These are phyloP conservation scores for Mycogona germanica DNA, from an alignment of 2,888 invertebrate genomes.

Conservation along the genomic window DNA sequence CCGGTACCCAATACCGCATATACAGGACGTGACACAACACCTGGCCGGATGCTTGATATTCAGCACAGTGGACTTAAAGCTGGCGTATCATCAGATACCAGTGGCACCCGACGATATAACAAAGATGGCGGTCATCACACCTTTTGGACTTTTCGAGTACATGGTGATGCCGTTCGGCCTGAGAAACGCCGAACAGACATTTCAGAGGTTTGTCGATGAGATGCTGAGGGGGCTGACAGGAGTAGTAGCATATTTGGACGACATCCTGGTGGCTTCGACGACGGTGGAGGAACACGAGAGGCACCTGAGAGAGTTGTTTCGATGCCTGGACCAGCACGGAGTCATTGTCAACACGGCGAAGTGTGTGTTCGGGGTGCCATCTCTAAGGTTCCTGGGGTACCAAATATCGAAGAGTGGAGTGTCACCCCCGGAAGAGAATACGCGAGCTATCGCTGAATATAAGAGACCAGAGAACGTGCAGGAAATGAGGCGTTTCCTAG, in stretches of 20 bases:
- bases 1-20: too few relatives aligned
- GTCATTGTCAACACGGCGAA: slow-evolving; percentile 13
- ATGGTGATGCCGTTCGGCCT: slow-evolving; percentile 23
- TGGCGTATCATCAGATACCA: slow-evolving; percentile 9
- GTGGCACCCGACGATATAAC: neutral
- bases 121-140: slow-evolving; percentile 9
- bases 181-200: slow-evolving; percentile 14
- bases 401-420: too few relatives aligned
- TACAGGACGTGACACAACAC: too few relatives aligned
- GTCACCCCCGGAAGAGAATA: too few relatives aligned
- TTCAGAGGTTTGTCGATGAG: slow-evolving; percentile 14
- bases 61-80: neutral
- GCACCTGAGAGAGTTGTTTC: slow-evolving; percentile 23
- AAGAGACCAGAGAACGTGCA: too few relatives aligned
- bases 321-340: neutral
- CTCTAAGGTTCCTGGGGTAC: slow-evolving; percentile 1
- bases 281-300: slow-evolving; percentile 28
- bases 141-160: slow-evolving; percentile 18
- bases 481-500: too few relatives aligned
- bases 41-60: slow-evolving; percentile 2
- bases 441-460: too few relatives aligned
- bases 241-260: slow-evolving; percentile 15
- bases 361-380: slow-evolving; percentile 10
- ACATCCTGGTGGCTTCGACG: slow-evolving; percentile 23
- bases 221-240: slow-evolving; percentile 16